These are phyloP conservation scores for Carlito syrichta DNA, from an alignment of 2,113 vertebrate genomes.

Conservation along the genomic window DNA sequence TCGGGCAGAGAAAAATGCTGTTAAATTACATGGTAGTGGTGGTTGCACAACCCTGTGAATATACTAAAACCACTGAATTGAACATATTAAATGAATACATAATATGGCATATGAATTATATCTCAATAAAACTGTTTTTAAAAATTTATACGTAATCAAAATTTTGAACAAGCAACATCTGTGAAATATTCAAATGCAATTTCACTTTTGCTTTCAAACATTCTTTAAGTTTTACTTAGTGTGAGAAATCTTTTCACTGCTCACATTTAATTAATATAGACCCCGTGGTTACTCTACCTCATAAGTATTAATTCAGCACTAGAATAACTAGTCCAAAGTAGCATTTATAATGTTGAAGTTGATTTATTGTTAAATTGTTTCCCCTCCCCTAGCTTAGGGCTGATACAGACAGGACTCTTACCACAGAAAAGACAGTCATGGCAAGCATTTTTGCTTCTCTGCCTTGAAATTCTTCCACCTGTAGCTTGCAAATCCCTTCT, in stretches of 20 bases:
- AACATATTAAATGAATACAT: background rate
- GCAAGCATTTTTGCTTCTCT: background rate
- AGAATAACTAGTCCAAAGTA: background rate
- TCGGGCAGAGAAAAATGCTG: background rate
- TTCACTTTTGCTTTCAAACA: background rate
- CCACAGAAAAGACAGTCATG: background rate
- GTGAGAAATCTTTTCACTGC: background rate
- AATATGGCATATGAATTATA: background rate
- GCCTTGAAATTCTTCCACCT: background rate
- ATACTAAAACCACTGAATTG: background rate
- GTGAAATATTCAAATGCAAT: background rate
- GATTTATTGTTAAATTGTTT: background rate
- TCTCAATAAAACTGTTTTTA: background rate
- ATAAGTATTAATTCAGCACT: background rate
- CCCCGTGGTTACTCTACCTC: background rate
- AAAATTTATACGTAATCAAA: background rate
- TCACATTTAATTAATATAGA: background rate
- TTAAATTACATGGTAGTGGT: background rate
- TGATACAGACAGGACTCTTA: background rate
- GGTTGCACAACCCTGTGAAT: background rate
- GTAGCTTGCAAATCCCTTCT: background rate
- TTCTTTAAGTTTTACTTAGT: background rate
- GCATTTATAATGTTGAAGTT: background rate
- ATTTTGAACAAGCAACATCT: background rate
- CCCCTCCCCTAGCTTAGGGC: background rate